Conservation (phyloP, 2,888 invertebrate genomes). For the Mystacides longicornis region DNA sequence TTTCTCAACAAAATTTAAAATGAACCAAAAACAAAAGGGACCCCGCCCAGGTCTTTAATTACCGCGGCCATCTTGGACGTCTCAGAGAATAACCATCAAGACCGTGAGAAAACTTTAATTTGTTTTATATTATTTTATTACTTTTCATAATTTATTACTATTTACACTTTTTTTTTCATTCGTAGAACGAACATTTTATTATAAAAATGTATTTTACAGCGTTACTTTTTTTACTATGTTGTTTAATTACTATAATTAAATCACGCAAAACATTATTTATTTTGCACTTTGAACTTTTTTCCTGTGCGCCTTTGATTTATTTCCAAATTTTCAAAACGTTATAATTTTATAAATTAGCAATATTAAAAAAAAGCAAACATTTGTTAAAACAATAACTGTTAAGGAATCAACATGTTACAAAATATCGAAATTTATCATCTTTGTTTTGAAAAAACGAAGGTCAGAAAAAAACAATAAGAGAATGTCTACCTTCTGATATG, state of each 20-base stretch:
- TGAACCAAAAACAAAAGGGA: constrained; percentile 29
- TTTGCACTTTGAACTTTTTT: neutral
- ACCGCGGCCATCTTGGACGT: constrained; percentile 28
- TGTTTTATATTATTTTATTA: constrained; percentile 6
- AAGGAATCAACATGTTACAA: too few species aligned
- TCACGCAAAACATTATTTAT: neutral
- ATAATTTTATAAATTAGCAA: too few species aligned
- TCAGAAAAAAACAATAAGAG: too few species aligned
- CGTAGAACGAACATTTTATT: neutral
- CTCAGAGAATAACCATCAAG: neutral
- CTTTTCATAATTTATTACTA: neutral
- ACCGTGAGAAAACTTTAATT: constrained; percentile 13
- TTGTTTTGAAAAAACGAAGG: too few species aligned
- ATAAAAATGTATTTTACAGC: neutral
- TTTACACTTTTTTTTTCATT: constrained; percentile 1
- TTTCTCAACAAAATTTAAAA: constrained; percentile 25
- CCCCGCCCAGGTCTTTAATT: constrained; percentile 32
- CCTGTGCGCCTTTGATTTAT: too few species aligned
- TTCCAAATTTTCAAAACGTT: too few species aligned
- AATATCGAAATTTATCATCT: too few species aligned
- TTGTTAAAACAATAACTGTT: too few species aligned
- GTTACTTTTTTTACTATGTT: neutral
- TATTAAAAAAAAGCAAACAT: too few species aligned
- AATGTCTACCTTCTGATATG: too few species aligned
- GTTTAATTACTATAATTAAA: neutral